Evolutionary conservation across 2,113 vertebrate species (phyloP).

Genomic region (Amphiprion percula): DNA sequence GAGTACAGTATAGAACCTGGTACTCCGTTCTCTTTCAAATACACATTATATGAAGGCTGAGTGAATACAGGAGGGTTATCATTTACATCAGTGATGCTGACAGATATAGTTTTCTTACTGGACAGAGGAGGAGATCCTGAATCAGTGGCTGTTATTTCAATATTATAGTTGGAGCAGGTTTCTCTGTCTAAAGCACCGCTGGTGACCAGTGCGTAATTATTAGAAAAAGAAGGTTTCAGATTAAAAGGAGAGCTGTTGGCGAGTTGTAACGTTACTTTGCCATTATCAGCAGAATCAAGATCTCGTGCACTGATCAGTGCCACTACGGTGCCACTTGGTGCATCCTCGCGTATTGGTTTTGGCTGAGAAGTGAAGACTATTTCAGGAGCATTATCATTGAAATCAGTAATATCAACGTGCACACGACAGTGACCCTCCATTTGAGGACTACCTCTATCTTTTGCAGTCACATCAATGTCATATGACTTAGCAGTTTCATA

Average conservation of each 20-base stretch:
- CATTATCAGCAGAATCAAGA: slow-evolving; percentile 76
- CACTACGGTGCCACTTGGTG: slow-evolving; percentile 75
- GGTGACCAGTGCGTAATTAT: slow-evolving; percentile 91
- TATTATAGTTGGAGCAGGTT: slow-evolving; percentile 76
- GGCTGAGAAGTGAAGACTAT: slow-evolving; percentile 84
- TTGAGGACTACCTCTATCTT: slow-evolving; percentile 86
- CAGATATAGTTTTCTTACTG: slow-evolving; percentile 79
- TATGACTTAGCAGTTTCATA: slow-evolving; percentile 85
- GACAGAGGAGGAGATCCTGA: slow-evolving; percentile 85
- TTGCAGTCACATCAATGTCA: slow-evolving; percentile 86
- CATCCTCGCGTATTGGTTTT: slow-evolving; percentile 76
- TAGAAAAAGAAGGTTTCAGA: slow-evolving; percentile 85
- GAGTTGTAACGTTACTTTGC: slow-evolving; percentile 80
- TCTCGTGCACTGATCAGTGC: slow-evolving; percentile 78
- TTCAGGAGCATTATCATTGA: slow-evolving; percentile 87
- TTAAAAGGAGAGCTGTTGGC: slow-evolving; percentile 85
- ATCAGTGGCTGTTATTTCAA: slow-evolving; percentile 87
- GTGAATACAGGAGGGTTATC: slow-evolving; percentile 87
- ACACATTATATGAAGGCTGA: slow-evolving; percentile 86
- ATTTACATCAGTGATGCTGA: slow-evolving; percentile 90
- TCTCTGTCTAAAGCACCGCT: slow-evolving; percentile 85
- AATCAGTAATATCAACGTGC: slow-evolving; percentile 84
- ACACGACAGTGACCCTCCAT: slow-evolving; percentile 86
- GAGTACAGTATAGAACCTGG: slow-evolving; percentile 86
- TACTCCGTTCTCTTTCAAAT: slow-evolving; percentile 87